A percentile compares a stretch with the other conserved stretches of the same genome.
Conservation (phyloP, 2,888 invertebrate genomes). For the Bhutanitis thaidina region DNA sequence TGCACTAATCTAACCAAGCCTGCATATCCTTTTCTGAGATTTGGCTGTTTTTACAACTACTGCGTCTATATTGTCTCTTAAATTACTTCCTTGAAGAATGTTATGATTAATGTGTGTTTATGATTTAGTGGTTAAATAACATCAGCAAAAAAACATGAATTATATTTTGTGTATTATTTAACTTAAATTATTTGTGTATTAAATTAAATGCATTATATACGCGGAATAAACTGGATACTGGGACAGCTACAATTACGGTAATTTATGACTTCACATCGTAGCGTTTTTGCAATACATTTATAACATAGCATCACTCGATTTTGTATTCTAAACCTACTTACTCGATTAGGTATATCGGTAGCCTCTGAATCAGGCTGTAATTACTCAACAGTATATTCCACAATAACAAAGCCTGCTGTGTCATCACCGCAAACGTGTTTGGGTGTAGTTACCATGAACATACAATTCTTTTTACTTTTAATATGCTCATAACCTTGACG, state of each 20-base stretch:
- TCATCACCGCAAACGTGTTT: slow-evolving; percentile 32
- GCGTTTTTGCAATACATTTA: background rate
- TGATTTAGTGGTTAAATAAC: too few relatives aligned
- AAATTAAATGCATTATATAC: too few relatives aligned
- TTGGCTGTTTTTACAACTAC: too few relatives aligned
- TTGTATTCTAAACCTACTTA: slow-evolving; percentile 17
- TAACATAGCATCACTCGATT: slow-evolving; percentile 13
- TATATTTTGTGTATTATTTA: too few relatives aligned
- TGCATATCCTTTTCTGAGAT: too few relatives aligned
- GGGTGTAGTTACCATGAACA: background rate
- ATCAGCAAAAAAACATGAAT: too few relatives aligned
- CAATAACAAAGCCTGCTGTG: slow-evolving; percentile 34
- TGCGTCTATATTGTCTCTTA: too few relatives aligned
- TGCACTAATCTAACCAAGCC: too few relatives aligned
- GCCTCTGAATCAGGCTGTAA: slow-evolving; percentile 26
- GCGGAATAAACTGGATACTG: background rate
- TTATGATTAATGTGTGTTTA: too few relatives aligned
- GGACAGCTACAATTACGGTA: background rate
- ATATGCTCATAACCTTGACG: too few relatives aligned
- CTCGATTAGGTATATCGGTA: slow-evolving; percentile 20
- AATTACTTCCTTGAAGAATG: too few relatives aligned
- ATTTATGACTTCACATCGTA: background rate
- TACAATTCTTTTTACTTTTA: background rate
- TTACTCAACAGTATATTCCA: slow-evolving; percentile 31
- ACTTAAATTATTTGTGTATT: too few relatives aligned